Conservation (phyloP, 2,888 invertebrate genomes). For the Eurois occulta region DNA sequence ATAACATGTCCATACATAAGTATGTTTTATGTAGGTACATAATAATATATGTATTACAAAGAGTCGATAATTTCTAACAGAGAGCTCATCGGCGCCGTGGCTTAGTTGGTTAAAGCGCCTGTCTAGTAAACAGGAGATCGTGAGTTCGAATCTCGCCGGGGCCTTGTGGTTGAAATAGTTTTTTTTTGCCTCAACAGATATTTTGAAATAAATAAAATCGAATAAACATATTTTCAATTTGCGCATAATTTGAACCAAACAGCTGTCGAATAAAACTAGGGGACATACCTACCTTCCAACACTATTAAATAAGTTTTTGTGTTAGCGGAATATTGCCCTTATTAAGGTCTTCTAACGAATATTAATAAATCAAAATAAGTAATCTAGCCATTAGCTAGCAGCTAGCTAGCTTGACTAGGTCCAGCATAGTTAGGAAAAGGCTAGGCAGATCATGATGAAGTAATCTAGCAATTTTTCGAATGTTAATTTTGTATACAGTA, state of each 20-base stretch:
- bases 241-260: neutral
- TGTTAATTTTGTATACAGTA: no score
- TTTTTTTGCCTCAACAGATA: neutral
- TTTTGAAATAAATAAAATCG: neutral
- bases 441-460: no score
- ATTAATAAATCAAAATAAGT: neutral
- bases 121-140: conserved; percentile 90
- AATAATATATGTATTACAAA: neutral
- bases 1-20: neutral
- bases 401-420: no score
- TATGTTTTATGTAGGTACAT: neutral
- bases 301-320: no score
- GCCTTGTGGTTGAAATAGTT: conserved; percentile 71
- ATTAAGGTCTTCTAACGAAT: neutral
- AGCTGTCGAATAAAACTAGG: neutral
- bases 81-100: conserved; percentile 81
- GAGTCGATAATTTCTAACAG: conserved; percentile 8
- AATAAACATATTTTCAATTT: neutral
- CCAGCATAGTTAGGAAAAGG: no score
- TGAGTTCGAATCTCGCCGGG: conserved; percentile 89
- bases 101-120: conserved; percentile 90
- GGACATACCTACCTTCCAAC: neutral
- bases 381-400: neutral
- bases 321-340: neutral
- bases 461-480: neutral